Conservation (phyloP, 2,888 invertebrate genomes). For the Acanthococcus lagerstroemiae region DNA sequence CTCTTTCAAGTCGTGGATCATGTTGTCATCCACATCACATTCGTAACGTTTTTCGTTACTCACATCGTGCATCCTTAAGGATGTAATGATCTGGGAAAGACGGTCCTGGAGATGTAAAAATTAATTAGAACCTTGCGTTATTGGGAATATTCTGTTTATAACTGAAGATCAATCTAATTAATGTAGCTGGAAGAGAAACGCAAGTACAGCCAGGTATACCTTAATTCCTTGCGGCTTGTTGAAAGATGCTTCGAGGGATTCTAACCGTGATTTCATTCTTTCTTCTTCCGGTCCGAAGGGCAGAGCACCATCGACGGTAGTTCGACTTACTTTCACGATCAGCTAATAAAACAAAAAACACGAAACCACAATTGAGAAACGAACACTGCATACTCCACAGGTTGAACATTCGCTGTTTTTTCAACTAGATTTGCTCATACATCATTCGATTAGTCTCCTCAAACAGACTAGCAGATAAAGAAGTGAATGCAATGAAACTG, state of each 20-base stretch:
- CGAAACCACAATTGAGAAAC: too few relatives aligned
- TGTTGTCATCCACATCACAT: slow-evolving; percentile 20
- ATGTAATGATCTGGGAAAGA: slow-evolving; percentile 20
- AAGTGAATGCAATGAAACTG: neutral
- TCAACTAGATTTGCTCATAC: too few relatives aligned
- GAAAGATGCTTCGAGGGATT: slow-evolving; percentile 78
- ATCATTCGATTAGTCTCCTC: too few relatives aligned
- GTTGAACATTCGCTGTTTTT: too few relatives aligned
- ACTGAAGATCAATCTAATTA: too few relatives aligned
- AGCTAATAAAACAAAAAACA: neutral
- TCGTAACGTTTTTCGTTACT: slow-evolving; percentile 25
- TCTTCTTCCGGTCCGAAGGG: slow-evolving; percentile 83
- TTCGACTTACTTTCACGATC: slow-evolving; percentile 22
- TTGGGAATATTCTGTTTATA: too few relatives aligned
- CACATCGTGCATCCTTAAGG: slow-evolving; percentile 23
- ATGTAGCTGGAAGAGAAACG: neutral
- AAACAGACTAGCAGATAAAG: too few relatives aligned
- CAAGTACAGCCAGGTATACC: slow-evolving; percentile 39
- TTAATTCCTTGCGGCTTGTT: slow-evolving; percentile 85
- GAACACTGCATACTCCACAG: too few relatives aligned
- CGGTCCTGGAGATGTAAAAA: slow-evolving; percentile 11
- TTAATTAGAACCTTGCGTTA: neutral
- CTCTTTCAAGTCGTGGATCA: slow-evolving; percentile 20
- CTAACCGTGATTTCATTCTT: slow-evolving; percentile 71
- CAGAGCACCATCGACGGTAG: slow-evolving; percentile 14